Base-by-base conservation (phyloP, 2,888 invertebrate genomes). In the Eilema sororculum region DNA sequence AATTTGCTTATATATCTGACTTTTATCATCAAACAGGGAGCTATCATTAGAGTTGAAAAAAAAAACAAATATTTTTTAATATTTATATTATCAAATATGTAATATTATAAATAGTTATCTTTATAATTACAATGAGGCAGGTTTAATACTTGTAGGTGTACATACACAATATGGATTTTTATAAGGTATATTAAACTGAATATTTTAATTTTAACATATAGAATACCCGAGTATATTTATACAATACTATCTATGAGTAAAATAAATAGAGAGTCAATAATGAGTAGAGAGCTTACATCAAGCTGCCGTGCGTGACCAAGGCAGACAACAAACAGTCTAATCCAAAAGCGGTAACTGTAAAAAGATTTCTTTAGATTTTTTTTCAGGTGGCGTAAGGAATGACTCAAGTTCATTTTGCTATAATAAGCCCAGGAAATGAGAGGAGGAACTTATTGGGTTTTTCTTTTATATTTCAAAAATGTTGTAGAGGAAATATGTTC, bases 61-160 rank as follows among this genome's bases (percentile, higher is more conserved):
- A 62, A 65, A 62, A 59, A 24, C 10, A 0, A 4, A n/a, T n/a
- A 16, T 30, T 8, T n/a, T 58, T 8, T 33, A 60, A 60, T 30
- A 28, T n/a, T 20, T 64, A 64, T 28, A 25, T n/a, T 52, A 12
- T 6, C n/a, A 46, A 41, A 64, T 52, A n/a, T n/a, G n/a, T n/a
- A 46, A 64, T 41, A 46, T 46, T 52, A 52, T 5, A 46, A 63
- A 46, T 64, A 33, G 22, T 6, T 56, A 65, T 24, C 65, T 65
- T 58, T 58, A 52, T 33, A 52, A 69, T 65, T 61, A 73, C 59
- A 74, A n/a, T 74, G 71, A 74, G 74, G 71, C 71, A 71, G 71
- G 63, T 71, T 16, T 63, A 74, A 71, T 57, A 65, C 65, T 65
- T 65, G 25, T n/a, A 22, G 60, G 20, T n/a, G n/a, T 33, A 60